Conservation (phyloP, 2,888 invertebrate species). For the Lithophane socia region DNA sequence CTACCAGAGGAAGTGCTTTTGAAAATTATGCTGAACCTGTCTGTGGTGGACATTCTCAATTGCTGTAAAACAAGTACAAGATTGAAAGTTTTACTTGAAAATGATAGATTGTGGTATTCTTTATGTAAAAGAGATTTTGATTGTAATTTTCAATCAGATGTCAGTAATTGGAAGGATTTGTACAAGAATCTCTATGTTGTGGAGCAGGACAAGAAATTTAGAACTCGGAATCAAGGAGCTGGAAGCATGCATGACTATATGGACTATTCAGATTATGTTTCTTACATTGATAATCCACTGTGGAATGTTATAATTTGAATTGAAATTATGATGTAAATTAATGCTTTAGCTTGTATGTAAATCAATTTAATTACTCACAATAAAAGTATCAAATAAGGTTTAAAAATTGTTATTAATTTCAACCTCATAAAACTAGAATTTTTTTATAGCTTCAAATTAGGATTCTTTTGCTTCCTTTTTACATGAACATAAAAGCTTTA, state of each 20-base stretch:
- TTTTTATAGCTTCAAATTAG: background rate
- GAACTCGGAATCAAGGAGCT: constrained; percentile 59
- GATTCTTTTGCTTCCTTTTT: constrained; percentile 5
- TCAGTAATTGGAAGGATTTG: constrained; percentile 76
- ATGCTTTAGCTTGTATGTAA: constrained; percentile 32
- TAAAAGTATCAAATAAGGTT: constrained; percentile 41
- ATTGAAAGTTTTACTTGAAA: constrained; percentile 75
- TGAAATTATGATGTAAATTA: constrained; percentile 28
- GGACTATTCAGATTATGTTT: constrained; percentile 81
- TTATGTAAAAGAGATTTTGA: constrained; percentile 81
- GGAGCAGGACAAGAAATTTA: constrained; percentile 65
- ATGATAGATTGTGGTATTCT: constrained; percentile 81
- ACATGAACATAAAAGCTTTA: constrained; percentile 58
- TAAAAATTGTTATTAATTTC: constrained; percentile 7
- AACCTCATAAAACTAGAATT: background rate
- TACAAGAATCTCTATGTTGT: constrained; percentile 75
- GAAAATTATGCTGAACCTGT: constrained; percentile 78
- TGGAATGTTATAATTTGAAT: constrained; percentile 76
- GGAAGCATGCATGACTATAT: constrained; percentile 81
- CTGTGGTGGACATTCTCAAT: constrained; percentile 76
- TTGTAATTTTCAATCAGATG: constrained; percentile 59
- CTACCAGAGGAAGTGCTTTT: constrained; percentile 84
- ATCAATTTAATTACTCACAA: constrained; percentile 38
- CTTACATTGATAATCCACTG: constrained; percentile 83
- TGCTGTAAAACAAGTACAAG: constrained; percentile 79